Conservation (phyloP, 2,888 invertebrate genomes). For the Cistogaster globosa region DNA sequence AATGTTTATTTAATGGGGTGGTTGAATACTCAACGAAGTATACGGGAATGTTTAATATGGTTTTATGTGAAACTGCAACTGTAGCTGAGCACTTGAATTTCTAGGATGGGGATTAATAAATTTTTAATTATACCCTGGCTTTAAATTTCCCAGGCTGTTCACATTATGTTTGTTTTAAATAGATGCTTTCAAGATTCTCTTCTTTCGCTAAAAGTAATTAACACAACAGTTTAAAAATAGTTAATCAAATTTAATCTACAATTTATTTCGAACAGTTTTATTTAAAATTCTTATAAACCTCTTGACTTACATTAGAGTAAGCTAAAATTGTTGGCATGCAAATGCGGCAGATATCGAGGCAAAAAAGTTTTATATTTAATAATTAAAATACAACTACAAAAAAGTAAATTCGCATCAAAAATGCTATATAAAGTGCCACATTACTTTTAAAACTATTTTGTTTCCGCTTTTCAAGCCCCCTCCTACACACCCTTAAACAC, state of each 20-base stretch:
- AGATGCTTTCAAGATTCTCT: background rate
- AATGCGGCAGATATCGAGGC: conserved; percentile 23
- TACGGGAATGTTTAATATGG: conserved; percentile 10
- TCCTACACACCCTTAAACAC: background rate
- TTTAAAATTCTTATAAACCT: conserved; percentile 54
- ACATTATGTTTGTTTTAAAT: background rate
- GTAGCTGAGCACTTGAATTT: conserved; percentile 1
- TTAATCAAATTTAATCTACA: conserved; percentile 49
- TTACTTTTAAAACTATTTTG: conserved; percentile 32
- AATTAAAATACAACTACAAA: conserved; percentile 67
- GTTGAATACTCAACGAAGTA: background rate
- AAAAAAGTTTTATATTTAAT: conserved; percentile 58
- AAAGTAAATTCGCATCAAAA: conserved; percentile 24
- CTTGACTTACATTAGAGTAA: conserved; percentile 56
- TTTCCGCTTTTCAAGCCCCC: conserved; percentile 42
- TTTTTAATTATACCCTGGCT: conserved; percentile 44
- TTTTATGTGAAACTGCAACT: conserved; percentile 22
- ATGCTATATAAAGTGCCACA: conserved; percentile 44
- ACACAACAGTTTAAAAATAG: conserved; percentile 47
- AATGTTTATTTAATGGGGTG: conserved; percentile 17
- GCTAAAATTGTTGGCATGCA: background rate
- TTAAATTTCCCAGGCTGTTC: conserved; percentile 7
- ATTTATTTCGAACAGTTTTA: conserved; percentile 47
- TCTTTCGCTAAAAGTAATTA: conserved; percentile 28
- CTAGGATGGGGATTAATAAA: conserved; percentile 36